Evolutionary conservation across 2,113 vertebrate species (phyloP).

Genomic region (Asarcornis scutulata): DNA sequence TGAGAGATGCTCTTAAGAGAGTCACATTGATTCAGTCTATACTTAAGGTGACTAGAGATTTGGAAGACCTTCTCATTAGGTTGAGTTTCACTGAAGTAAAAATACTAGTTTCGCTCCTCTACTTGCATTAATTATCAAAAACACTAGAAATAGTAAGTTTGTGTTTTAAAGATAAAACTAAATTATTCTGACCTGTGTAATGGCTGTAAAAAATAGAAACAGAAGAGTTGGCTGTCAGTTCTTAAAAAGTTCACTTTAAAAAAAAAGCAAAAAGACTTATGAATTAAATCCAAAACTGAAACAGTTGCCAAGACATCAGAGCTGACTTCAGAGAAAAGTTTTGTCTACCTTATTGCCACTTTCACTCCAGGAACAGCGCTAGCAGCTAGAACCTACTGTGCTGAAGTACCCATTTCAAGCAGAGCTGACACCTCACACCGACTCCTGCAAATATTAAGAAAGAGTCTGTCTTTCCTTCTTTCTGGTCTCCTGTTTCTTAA

Average conservation of each 20-base stretch:
- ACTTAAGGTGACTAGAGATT: neutral
- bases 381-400: neutral
- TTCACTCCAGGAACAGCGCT: neutral
- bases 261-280: neutral
- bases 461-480: neutral
- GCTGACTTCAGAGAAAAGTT: neutral
- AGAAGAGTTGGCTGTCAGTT: neutral
- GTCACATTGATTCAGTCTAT: neutral
- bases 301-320: neutral
- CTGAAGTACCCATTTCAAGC: neutral
- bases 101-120: neutral
- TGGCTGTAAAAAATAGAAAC: neutral
- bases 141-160: neutral
- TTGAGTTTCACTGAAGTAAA: neutral
- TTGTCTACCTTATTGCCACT: neutral
- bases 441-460: neutral
- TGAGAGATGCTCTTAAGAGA: neutral
- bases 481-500: neutral
- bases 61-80: neutral
- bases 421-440: neutral
- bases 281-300: neutral
- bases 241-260: neutral
- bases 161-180: neutral
- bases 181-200: neutral
- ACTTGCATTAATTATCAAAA: neutral